These are phyloP conservation scores for Pseudoips prasinana DNA, from an alignment of 2,888 invertebrate species.

Conservation along the genomic window DNA sequence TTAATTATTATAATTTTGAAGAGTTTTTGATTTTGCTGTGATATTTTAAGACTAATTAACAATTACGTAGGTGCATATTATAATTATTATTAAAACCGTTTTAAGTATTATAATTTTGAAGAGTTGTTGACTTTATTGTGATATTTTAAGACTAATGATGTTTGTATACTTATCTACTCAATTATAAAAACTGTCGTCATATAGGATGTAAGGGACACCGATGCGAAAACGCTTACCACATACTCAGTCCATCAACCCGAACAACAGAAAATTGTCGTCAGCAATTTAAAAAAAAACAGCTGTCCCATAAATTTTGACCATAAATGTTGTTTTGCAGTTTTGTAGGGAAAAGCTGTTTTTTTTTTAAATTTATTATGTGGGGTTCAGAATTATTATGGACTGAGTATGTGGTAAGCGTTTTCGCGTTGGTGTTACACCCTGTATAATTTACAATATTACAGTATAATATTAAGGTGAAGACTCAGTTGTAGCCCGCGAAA, in stretches of 20 bases:
- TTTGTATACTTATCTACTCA: constrained; percentile 12
- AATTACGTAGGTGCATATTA: constrained; percentile 11
- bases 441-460: constrained; percentile 11
- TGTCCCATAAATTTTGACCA: constrained; percentile 13
- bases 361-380: constrained; percentile 12
- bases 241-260: constrained; percentile 13
- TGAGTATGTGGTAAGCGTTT: constrained; percentile 10
- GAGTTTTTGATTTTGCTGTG: constrained; percentile 11
- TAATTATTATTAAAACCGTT: constrained; percentile 9
- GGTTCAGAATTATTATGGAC: constrained; percentile 12
- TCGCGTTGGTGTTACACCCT: constrained; percentile 11
- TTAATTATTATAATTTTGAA: constrained; percentile 11
- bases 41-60: constrained; percentile 13
- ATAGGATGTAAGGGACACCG: constrained; percentile 11
- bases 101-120: constrained; percentile 11
- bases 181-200: constrained; percentile 9
- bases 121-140: constrained; percentile 12
- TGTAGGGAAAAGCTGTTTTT: constrained; percentile 13
- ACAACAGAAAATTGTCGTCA: constrained; percentile 12
- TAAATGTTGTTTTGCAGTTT: constrained; percentile 12
- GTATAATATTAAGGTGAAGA: constrained; percentile 12
- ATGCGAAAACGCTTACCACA: constrained; percentile 12
- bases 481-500: constrained; percentile 11
- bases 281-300: constrained; percentile 13
- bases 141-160: constrained; percentile 12